Base-by-base conservation (phyloP, 2,797 vertebrate species). In the Chromobotia macracanthus region DNA sequence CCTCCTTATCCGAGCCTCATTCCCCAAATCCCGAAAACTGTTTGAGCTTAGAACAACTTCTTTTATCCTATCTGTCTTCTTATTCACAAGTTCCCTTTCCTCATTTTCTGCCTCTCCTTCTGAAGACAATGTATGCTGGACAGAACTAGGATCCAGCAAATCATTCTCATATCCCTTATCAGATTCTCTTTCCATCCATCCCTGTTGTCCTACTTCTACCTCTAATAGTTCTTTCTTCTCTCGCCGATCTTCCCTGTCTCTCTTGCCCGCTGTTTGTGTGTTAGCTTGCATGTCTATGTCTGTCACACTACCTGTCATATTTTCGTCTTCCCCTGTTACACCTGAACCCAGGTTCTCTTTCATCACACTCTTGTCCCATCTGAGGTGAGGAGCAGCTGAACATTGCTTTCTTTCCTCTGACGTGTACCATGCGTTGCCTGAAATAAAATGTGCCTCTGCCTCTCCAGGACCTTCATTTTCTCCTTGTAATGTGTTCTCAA, bases 301-400 rank as follows among this genome's bases (percentile, higher is more conserved):
- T 50, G 31, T 15, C 60, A 76, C 41, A 53, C 77, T 76, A 80
- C 66, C 83, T 81, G 64, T 65, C 0, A 7, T 28, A 8, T n/a
- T 64, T 61, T 89, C 77, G 44, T 35, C 58, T 11, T 79, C 86
- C 13, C 83, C 88, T n/a, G 87, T 41, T 63, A 63, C 16, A 18
- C 31, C 31, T 38, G 80, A 50, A 69, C 90, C 92, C 58, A 94
- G 83, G 82, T 93, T 93, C 86, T 92, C 90, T 3, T 69, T 86
- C 25, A 92, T 78, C 35, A 94, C 86, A 23, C 82, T 86, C 80
- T 88, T 92, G 75, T 92, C 92, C 92, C 93, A 94, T 87, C 91
- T 93, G 51, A 94, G 86, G 83, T 94, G 93, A 7, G 92, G 91
- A 28, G 92, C 88, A 85, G 93, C 90, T 51, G 93, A 93, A 68